These are phyloP conservation scores for Sternarchorhynchus goeldii DNA, from an alignment of 2,797 vertebrate species.

Conservation along the genomic window DNA sequence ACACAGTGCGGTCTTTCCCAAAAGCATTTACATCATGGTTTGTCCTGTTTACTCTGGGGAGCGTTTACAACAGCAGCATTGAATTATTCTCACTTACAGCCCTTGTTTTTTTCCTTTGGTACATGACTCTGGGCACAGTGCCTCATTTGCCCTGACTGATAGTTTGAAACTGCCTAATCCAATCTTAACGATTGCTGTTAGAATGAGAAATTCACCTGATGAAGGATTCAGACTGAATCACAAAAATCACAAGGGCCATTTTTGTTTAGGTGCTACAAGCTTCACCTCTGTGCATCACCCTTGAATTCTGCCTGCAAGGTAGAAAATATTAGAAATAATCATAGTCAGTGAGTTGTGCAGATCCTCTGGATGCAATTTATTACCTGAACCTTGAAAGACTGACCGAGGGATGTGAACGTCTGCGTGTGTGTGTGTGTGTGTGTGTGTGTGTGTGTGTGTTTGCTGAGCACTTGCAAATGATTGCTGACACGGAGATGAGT, in stretches of 20 bases:
- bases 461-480: constrained; percentile 15
- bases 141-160: neutral
- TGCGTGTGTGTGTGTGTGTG: neutral
- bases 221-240: too few species aligned
- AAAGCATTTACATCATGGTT: constrained; percentile 6
- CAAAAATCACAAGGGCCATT: too few species aligned
- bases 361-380: constrained; percentile 21
- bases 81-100: constrained; percentile 15
- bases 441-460: neutral
- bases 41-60: constrained; percentile 12
- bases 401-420: neutral
- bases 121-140: neutral
- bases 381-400: neutral
- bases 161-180: neutral
- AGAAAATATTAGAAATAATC: neutral
- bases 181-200: too few species aligned
- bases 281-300: neutral
- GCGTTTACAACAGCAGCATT: neutral
- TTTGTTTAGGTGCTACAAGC: too few species aligned
- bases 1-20: constrained; percentile 9
- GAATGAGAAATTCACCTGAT: too few species aligned
- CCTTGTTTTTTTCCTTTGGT: neutral
- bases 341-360: neutral
- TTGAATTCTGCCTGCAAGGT: neutral
- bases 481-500: constrained; percentile 3